Percentiles rank a stretch among this genome's conserved stretches.
Evolutionary conservation across 2,888 invertebrate species (phyloP).

Genomic region (Drosophila merina): DNA sequence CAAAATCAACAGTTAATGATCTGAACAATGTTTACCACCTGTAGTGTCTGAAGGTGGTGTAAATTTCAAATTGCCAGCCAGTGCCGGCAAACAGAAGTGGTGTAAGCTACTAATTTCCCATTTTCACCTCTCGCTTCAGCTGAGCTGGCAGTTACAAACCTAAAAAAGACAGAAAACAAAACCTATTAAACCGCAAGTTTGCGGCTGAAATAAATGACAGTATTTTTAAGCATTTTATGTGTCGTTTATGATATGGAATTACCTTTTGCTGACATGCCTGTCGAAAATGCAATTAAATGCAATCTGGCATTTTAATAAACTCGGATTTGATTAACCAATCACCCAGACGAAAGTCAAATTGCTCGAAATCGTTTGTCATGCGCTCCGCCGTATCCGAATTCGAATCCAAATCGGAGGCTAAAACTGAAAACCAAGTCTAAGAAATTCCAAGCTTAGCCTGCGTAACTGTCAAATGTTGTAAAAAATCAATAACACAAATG

Average conservation of each 20-base stretch:
- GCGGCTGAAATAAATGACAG: conserved; percentile 34
- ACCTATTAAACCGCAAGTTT: conserved; percentile 38
- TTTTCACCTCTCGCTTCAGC: conserved; percentile 21
- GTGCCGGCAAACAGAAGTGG: conserved; percentile 32
- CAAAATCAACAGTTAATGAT: conserved; percentile 62
- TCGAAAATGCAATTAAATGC: conserved; percentile 51
- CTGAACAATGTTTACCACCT: conserved; percentile 55
- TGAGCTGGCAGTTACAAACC: conserved; percentile 11
- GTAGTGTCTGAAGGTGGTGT: conserved; percentile 34
- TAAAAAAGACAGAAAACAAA: conserved; percentile 7
- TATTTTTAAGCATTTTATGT: conserved; percentile 22
- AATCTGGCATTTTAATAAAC: conserved; percentile 67
- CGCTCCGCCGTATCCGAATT: conserved; percentile 50
- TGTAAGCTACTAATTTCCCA: conserved; percentile 29
- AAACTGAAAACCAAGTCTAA: conserved; percentile 15
- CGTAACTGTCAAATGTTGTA: conserved; percentile 76
- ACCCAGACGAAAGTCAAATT: conserved; percentile 71
- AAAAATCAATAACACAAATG: conserved; percentile 77
- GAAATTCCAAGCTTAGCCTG: conserved; percentile 56
- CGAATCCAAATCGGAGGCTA: too few species aligned
- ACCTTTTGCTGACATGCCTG: conserved; percentile 14
- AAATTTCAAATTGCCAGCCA: conserved; percentile 42
- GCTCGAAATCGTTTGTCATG: conserved; percentile 67
- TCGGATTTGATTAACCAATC: conserved; percentile 70
- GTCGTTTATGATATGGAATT: conserved; percentile 36